These are phyloP conservation scores for Hylaeus anthracinus DNA, from an alignment of 1,140 invertebrate species.

Conservation along the genomic window DNA sequence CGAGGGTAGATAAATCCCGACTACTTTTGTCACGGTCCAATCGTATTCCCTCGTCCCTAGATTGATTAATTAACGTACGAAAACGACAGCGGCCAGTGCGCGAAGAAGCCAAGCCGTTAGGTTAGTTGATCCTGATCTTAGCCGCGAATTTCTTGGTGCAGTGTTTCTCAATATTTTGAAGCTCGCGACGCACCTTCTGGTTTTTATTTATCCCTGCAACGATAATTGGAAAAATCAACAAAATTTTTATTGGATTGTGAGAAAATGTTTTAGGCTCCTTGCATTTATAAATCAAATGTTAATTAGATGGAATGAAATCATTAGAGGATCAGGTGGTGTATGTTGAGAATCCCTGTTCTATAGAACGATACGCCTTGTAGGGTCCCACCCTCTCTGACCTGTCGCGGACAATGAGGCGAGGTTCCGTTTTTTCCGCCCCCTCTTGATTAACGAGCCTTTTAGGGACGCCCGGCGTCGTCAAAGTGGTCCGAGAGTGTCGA, in stretches of 20 bases:
- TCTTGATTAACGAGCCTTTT: constrained; percentile 50
- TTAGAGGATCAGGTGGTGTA: too few species aligned
- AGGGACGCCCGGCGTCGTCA: neutral
- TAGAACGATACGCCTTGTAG: neutral
- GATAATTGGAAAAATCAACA: too few species aligned
- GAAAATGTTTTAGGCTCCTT: too few species aligned
- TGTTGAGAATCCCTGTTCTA: too few species aligned
- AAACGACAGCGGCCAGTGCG: constrained; percentile 30
- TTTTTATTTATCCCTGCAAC: too few species aligned
- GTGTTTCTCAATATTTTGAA: too few species aligned
- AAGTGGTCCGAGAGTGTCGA: neutral
- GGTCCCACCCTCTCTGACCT: constrained; percentile 8
- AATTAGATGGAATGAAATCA: too few species aligned
- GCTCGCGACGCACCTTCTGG: too few species aligned
- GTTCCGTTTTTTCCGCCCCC: neutral
- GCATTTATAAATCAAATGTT: too few species aligned
- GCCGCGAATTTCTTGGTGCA: constrained; percentile 3
- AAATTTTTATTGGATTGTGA: too few species aligned
- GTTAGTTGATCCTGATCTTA: constrained; percentile 18
- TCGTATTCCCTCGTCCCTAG: constrained; percentile 6
- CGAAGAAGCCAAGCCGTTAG: constrained; percentile 13
- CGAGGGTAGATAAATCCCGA: constrained; percentile 38
- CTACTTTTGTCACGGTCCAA: constrained; percentile 11
- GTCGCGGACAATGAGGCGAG: constrained; percentile 17
- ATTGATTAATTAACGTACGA: constrained; percentile 57